Evolutionary conservation across 2,113 vertebrate genomes (phyloP), one percentile per base, ranked within the genome.

Genomic region (Stegostoma tigrinum): DNA sequence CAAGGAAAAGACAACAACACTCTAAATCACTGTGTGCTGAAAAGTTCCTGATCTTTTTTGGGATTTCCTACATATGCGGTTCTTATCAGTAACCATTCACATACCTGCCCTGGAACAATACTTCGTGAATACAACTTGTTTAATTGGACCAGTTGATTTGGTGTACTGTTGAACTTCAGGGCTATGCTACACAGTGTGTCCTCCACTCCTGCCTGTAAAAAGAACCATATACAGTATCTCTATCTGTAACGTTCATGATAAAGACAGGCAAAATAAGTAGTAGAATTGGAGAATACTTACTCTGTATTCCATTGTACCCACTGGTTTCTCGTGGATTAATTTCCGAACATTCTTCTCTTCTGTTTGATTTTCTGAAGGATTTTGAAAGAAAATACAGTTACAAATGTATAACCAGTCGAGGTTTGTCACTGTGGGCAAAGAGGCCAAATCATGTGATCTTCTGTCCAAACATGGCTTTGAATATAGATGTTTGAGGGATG

Each of bases 121-220:
- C 96, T 24, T 66, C 96, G 95, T 30, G 96, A 96, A 5, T 96
- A 64, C n/a, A 78, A 10, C 10, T 19, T 96, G 24, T 96, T 96
- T 87, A 78, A 80, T 42, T 96, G 55, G 2, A 96, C 89, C n/a
- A 96, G 78, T 61, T 96, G 96, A 86, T 38, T 68, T 42, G 96
- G 95, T 5, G 38, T 55, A 14, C 66, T 95, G 85, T 93, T 95
- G 61, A 97, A 97, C 96, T 96, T 96, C 68, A 97, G 97, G 21
- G 97, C 97, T 93, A 98, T 95, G 91, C 97, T 98, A 95, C 97
- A 98, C 86, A 98, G 97, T 0, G 96, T 97, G 96, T 98, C 97
- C 5, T 96, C 96, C 1, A 96, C 96, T 85, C 96, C 96, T 95
- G 96, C 97, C 98, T 98, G 96, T 34, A 67, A 90, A 70, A 48